Conservation (phyloP, 2,888 invertebrate genomes). For the Actias luna region DNA sequence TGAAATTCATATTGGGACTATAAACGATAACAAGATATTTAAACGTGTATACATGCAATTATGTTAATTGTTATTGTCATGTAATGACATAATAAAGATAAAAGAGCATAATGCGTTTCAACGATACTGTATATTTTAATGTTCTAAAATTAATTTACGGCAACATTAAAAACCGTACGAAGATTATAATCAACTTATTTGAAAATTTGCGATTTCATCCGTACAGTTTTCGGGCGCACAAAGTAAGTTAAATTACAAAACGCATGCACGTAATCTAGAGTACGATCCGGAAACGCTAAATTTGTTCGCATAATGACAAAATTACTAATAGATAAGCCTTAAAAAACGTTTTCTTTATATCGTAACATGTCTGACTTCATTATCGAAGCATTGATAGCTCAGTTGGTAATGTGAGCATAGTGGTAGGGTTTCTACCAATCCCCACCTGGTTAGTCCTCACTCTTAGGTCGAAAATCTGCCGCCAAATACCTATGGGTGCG, state of each 20-base stretch:
- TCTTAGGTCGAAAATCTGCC: too few relatives aligned
- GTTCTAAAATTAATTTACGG: neutral
- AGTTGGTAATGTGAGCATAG: too few relatives aligned
- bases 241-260: neutral
- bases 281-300: neutral
- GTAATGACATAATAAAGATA: slow-evolving; percentile 36
- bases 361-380: too few relatives aligned
- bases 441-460: too few relatives aligned
- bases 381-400: too few relatives aligned
- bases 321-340: too few relatives aligned
- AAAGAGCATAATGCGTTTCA: neutral
- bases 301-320: too few relatives aligned
- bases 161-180: neutral
- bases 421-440: too few relatives aligned
- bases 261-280: neutral
- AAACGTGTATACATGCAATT: slow-evolving; percentile 40
- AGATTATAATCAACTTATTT: neutral
- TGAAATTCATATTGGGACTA: slow-evolving; percentile 10
- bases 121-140: neutral
- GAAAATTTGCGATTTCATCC: neutral
- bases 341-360: too few relatives aligned
- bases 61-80: slow-evolving; percentile 48
- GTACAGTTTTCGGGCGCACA: neutral
- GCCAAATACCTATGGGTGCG: too few relatives aligned
- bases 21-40: neutral